Base-by-base conservation (phyloP, 2,888 invertebrate genomes). In the Leucophenga maculata region DNA sequence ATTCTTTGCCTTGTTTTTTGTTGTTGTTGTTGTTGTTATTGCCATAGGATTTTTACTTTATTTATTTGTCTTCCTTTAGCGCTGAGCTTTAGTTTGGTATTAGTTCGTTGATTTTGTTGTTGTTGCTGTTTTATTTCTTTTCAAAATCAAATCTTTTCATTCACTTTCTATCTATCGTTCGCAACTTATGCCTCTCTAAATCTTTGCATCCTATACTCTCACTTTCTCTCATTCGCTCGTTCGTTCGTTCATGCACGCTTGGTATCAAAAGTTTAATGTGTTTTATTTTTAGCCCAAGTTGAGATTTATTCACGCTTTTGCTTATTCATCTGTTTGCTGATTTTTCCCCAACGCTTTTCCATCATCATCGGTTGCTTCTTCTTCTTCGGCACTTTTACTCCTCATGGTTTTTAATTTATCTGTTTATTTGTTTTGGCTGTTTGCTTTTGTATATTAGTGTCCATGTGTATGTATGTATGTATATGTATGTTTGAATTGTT, bases 251-350 rank as follows among this genome's bases (percentile, higher is more conserved):
- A 26, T 26, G 26, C n/a, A 2, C 46, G 46, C 32, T 59, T 32
- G 32, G 32, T 18, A 59, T 32, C 16, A 39, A 59, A 59, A 59
- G 32, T 62, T 62, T 46, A 62, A 18, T 18, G 60, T 20, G 22
- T 39, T 64, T 48, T 64, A 64, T 64, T 64, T 48, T 64, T 48
- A 64, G 62, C 62, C 6, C 46, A 48, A 64, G 46, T 64, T 22
- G 46, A 64, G 48, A 48, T 64, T 46, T 64, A 46, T 64, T 46
- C 48, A 11, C 48, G 20, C 13, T 18, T 64, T 64, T 48, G 46
- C 22, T 64, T 20, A 48, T 46, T 20, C 48, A 48, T 64, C 22
- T 64, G 6, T 48, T 48, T 22, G 6, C 1, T 50, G 14, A 11
- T 50, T 50, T 50, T 18, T 48, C 11, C 16, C 13, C 13, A 8